phyloP scores from a whole-genome alignment of 2,113 vertebrate genomes.

The Anthoscopus minutus region DNA sequence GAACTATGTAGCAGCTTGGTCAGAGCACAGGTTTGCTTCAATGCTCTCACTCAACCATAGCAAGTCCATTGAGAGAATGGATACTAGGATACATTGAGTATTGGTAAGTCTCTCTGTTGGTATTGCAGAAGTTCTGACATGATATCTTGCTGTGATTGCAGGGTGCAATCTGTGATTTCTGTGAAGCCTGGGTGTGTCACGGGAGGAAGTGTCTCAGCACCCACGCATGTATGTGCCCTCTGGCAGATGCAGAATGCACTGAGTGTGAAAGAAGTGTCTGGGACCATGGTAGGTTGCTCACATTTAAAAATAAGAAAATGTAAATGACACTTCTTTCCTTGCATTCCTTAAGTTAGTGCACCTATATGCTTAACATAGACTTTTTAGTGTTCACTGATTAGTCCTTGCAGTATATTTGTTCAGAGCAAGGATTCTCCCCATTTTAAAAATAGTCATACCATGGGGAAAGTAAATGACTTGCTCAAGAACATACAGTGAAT shows the following conservation, averaged over 20 bases:
- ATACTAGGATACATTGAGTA: neutral
- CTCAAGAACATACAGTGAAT: neutral
- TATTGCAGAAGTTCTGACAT: neutral
- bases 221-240: constrained; percentile 88
- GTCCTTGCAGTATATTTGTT: neutral
- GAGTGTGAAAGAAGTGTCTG: constrained; percentile 94
- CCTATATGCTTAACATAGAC: neutral
- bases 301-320: neutral
- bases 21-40: neutral
- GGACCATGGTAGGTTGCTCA: constrained; percentile 85
- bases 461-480: neutral
- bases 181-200: constrained; percentile 97
- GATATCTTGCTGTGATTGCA: constrained; percentile 40
- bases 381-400: neutral
- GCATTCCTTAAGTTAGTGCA: neutral
- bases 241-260: constrained; percentile 88
- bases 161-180: constrained; percentile 98
- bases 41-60: neutral
- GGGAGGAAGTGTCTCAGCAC: constrained; percentile 93
- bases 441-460: neutral
- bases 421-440: neutral
- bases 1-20: neutral
- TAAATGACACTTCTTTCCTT: neutral
- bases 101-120: neutral
- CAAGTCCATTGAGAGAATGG: neutral